Conservation (phyloP, 2,888 invertebrate species). For the Lordiphosa andalusiaca region DNA sequence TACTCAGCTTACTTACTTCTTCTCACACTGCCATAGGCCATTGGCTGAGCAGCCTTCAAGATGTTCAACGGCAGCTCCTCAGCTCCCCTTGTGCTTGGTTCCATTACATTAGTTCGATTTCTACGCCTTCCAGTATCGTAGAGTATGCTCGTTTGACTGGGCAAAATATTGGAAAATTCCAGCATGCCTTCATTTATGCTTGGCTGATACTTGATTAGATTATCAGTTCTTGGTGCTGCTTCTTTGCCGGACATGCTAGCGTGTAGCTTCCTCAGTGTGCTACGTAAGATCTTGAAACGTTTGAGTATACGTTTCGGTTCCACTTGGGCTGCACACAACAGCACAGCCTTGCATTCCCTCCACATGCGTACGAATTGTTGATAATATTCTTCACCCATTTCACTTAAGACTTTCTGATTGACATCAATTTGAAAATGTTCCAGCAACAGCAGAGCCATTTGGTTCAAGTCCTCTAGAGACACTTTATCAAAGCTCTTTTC, state of each 20-base stretch:
- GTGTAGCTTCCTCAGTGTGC: slow-evolving; percentile 71
- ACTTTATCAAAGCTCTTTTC: slow-evolving; percentile 62
- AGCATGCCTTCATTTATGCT: slow-evolving; percentile 36
- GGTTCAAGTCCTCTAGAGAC: slow-evolving; percentile 56
- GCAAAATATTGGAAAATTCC: slow-evolving; percentile 59
- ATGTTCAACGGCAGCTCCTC: not conserved
- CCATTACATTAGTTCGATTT: slow-evolving; percentile 16
- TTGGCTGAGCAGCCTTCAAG: slow-evolving; percentile 11
- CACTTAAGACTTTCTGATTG: slow-evolving; percentile 56
- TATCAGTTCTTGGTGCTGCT: not conserved
- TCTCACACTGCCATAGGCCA: slow-evolving; percentile 49
- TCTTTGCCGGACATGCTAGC: slow-evolving; percentile 30
- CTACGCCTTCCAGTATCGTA: slow-evolving; percentile 48
- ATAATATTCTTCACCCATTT: slow-evolving; percentile 50
- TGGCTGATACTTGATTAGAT: not conserved
- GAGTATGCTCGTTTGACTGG: slow-evolving; percentile 68
- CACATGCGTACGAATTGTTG: slow-evolving; percentile 71
- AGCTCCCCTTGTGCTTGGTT: not conserved
- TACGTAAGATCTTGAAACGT: slow-evolving; percentile 78
- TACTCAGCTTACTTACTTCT: slow-evolving; percentile 61
- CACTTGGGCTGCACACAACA: slow-evolving; percentile 76
- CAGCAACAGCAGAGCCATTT: slow-evolving; percentile 70
- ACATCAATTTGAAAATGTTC: slow-evolving; percentile 74
- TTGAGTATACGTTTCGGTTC: slow-evolving; percentile 72
- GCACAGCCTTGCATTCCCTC: slow-evolving; percentile 76